These are phyloP conservation scores for Gymnosoma rotundatum DNA, from an alignment of 2,888 invertebrate genomes.

Conservation along the genomic window DNA sequence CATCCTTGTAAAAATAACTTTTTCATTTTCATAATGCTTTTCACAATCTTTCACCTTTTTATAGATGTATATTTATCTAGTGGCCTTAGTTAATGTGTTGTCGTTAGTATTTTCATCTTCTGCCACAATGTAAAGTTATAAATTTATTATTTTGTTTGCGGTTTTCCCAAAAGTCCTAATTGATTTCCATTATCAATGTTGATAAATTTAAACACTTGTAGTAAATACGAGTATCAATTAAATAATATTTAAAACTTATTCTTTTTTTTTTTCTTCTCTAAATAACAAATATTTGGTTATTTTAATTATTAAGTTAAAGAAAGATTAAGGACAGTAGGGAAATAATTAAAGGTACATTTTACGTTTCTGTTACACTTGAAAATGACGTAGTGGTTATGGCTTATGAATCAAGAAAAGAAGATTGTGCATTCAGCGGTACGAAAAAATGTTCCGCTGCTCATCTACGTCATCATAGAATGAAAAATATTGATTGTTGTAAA, in stretches of 20 bases:
- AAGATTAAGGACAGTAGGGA: neutral
- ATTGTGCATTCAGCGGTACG: too few species aligned
- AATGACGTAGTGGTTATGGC: too few species aligned
- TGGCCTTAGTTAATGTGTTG: slow-evolving; percentile 22
- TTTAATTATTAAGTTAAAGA: slow-evolving; percentile 4
- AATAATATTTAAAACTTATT: slow-evolving; percentile 43
- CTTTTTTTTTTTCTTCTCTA: neutral
- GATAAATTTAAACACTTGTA: slow-evolving; percentile 49
- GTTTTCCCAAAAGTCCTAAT: slow-evolving; percentile 49
- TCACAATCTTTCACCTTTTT: neutral
- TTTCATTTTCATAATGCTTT: neutral
- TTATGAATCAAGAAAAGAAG: too few species aligned
- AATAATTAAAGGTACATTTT: neutral
- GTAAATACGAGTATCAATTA: slow-evolving; percentile 50
- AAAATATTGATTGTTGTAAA: too few species aligned
- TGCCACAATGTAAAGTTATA: slow-evolving; percentile 29
- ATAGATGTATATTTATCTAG: neutral
- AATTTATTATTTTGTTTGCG: slow-evolving; percentile 50
- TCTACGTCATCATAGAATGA: too few species aligned
- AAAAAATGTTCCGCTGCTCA: too few species aligned
- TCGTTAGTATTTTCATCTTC: neutral
- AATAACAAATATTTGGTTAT: slow-evolving; percentile 9
- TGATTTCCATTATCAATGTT: slow-evolving; percentile 60
- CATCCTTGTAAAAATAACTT: neutral
- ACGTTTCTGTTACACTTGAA: too few species aligned